Evolutionary conservation across 2,797 vertebrate species (phyloP).

Genomic region (Pelobates cultripes): DNA sequence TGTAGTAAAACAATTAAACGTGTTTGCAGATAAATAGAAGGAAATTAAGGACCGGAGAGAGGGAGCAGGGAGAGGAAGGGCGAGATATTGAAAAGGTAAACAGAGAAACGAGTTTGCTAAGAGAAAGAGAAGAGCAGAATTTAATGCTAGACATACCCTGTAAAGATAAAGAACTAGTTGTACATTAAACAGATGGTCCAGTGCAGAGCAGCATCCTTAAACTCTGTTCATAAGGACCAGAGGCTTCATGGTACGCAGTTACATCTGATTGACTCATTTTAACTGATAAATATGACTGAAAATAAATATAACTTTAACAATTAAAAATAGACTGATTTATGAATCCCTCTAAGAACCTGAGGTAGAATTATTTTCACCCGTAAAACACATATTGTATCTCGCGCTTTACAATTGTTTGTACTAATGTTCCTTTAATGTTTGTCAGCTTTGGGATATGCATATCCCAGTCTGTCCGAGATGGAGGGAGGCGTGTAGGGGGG

Average conservation of each 20-base stretch:
- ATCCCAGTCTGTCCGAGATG: no score
- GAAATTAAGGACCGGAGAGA: constrained; percentile 62
- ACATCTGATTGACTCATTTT: no score
- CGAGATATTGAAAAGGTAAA: constrained; percentile 64
- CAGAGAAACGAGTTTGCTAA: constrained; percentile 57
- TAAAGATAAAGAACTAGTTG: constrained; percentile 66
- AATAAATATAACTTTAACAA: no score
- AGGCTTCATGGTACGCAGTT: background rate
- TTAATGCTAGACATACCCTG: constrained; percentile 58
- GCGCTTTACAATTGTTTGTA: no score
- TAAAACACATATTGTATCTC: no score
- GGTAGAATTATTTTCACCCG: no score
- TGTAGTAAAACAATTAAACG: constrained; percentile 71
- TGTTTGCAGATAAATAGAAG: constrained; percentile 66
- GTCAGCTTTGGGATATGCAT: no score
- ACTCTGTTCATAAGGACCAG: constrained; percentile 43
- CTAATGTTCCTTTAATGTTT: no score
- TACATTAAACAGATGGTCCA: constrained; percentile 66
- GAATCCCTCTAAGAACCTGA: no score
- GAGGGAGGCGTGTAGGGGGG: no score
- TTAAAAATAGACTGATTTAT: no score
- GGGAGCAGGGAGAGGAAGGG: constrained; percentile 59
- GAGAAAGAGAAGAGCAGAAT: constrained; percentile 60
- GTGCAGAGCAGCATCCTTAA: constrained; percentile 59
- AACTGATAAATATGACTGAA: no score